Evolutionary conservation across 2,113 vertebrate species (phyloP).

Genomic region (Leuciscus idus): DNA sequence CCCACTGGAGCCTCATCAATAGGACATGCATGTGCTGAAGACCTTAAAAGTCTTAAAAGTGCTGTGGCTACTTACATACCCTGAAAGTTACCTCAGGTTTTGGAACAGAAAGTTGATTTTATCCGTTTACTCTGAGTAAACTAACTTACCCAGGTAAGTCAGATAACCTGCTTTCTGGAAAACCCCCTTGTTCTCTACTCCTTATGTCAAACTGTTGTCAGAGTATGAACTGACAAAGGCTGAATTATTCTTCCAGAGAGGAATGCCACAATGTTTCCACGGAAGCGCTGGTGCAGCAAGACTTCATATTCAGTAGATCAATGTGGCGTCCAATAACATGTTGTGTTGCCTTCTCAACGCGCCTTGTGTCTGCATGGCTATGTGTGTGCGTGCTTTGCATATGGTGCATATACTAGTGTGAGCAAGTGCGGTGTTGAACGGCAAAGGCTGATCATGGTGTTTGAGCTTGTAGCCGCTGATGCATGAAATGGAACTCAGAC

Average conservation of each 20-base stretch:
- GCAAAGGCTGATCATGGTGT: constrained; percentile 18
- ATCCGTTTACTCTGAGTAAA: too few species aligned
- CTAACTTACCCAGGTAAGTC: too few species aligned
- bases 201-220: constrained; percentile 2
- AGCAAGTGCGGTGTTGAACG: constrained; percentile 6
- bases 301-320: constrained; percentile 43
- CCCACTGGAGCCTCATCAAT: too few species aligned
- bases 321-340: constrained; percentile 38
- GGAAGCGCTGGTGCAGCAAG: constrained; percentile 41
- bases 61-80: too few species aligned
- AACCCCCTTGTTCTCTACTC: background rate
- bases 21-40: too few species aligned
- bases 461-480: constrained; percentile 47
- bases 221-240: constrained; percentile 21
- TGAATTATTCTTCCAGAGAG: constrained; percentile 35
- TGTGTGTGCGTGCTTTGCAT: background rate
- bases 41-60: too few species aligned
- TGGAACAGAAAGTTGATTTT: too few species aligned
- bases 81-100: too few species aligned
- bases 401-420: background rate
- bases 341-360: constrained; percentile 12
- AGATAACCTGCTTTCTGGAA: too few species aligned
- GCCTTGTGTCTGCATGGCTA: background rate
- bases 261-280: constrained; percentile 35
- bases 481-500: constrained; percentile 60